Percentiles rank a stretch among this genome's conserved stretches.
phyloP scores from a whole-genome alignment of 2,888 invertebrate species.

The Zootermopsis nevadensis region DNA sequence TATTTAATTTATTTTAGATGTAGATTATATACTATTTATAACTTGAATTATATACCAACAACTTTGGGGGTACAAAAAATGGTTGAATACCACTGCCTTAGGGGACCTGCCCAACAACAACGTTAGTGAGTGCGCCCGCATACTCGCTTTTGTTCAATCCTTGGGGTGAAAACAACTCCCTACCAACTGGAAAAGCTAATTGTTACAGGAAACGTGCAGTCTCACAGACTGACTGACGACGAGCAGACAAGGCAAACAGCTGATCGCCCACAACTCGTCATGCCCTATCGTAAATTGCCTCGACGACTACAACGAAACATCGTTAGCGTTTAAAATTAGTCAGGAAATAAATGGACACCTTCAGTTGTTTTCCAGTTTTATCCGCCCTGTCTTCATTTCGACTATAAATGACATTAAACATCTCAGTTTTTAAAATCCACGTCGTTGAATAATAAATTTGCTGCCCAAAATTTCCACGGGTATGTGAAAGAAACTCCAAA shows the following conservation, averaged over 20 bases:
- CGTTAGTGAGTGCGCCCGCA: conserved; percentile 47
- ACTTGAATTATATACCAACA: too few relatives aligned
- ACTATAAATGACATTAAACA: neutral
- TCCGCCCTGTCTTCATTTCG: neutral
- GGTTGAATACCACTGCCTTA: too few relatives aligned
- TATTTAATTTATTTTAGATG: too few relatives aligned
- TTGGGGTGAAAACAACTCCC: conserved; percentile 48
- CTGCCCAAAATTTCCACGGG: too few relatives aligned
- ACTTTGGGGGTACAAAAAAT: too few relatives aligned
- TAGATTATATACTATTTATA: too few relatives aligned
- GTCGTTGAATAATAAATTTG: too few relatives aligned
- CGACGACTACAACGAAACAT: neutral
- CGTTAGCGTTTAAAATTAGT: neutral
- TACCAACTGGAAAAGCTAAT: conserved; percentile 40
- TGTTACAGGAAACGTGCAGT: conserved; percentile 46
- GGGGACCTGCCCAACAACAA: conserved; percentile 24
- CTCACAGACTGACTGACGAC: conserved; percentile 35
- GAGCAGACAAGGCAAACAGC: conserved; percentile 25
- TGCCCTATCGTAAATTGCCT: conserved; percentile 25
- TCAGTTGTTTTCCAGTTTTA: neutral
- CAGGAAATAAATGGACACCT: neutral
- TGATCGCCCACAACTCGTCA: conserved; percentile 11
- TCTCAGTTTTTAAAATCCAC: conserved; percentile 5
- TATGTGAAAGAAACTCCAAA: too few relatives aligned
- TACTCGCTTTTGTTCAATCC: conserved; percentile 47